Conservation (phyloP, 2,888 invertebrate species). For the Hypomecis atomaria region DNA sequence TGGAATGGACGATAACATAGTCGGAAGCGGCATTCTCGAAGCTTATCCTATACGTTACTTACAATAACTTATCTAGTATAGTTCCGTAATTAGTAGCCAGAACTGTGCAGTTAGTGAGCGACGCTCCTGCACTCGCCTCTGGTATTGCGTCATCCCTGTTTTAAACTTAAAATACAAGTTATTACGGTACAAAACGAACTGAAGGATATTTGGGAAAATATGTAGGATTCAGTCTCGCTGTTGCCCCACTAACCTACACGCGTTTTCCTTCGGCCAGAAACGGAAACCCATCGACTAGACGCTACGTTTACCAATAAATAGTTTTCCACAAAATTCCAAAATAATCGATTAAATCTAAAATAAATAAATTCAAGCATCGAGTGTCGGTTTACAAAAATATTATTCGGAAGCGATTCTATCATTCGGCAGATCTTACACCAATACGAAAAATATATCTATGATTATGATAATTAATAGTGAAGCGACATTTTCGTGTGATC, state of each 20-base stretch:
- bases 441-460: slow-evolving; percentile 67
- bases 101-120: slow-evolving; percentile 44
- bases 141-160: slow-evolving; percentile 76
- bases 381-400: slow-evolving; percentile 65
- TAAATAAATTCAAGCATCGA: slow-evolving; percentile 73
- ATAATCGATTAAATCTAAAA: slow-evolving; percentile 67
- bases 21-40: slow-evolving; percentile 60
- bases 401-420: slow-evolving; percentile 60
- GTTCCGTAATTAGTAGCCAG: slow-evolving; percentile 62
- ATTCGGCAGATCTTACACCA: slow-evolving; percentile 73
- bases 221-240: slow-evolving; percentile 68
- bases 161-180: slow-evolving; percentile 58
- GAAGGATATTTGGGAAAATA: slow-evolving; percentile 40
- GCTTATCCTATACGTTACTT: slow-evolving; percentile 67
- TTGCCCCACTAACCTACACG: slow-evolving; percentile 57
- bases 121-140: slow-evolving; percentile 48
- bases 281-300: slow-evolving; percentile 71
- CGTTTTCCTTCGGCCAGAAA: slow-evolving; percentile 43
- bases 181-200: slow-evolving; percentile 58
- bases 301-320: slow-evolving; percentile 73
- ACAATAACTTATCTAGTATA: slow-evolving; percentile 71
- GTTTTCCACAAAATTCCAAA: slow-evolving; percentile 59
- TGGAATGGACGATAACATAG: slow-evolving; percentile 68
- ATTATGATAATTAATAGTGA: slow-evolving; percentile 66
- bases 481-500: slow-evolving; percentile 72